These are phyloP conservation scores for Lasioglossum calceatum DNA, from an alignment of 2,888 invertebrate species.

Conservation along the genomic window DNA sequence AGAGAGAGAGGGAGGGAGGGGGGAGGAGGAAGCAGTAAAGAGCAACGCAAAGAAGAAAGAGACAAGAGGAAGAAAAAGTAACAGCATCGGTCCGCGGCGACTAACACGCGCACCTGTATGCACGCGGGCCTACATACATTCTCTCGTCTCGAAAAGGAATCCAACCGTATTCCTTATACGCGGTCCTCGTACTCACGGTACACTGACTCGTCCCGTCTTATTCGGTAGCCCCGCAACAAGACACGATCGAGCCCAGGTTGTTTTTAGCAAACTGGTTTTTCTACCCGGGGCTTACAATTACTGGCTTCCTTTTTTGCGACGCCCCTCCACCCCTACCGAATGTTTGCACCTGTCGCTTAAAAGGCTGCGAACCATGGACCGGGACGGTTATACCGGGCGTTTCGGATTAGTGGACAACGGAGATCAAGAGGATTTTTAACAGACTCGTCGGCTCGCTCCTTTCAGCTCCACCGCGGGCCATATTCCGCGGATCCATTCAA, in stretches of 20 bases:
- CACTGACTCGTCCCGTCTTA: conserved; percentile 72
- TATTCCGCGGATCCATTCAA: conserved; percentile 34
- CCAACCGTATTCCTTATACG: conserved; percentile 58
- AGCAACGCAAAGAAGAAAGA: not conserved
- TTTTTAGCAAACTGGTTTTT: conserved; percentile 82
- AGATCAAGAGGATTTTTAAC: conserved; percentile 32
- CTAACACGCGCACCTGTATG: conserved; percentile 17
- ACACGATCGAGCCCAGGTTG: conserved; percentile 77
- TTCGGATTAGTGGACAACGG: conserved; percentile 44
- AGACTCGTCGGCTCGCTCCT: not conserved
- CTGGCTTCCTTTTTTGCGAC: conserved; percentile 73
- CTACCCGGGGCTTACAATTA: conserved; percentile 77
- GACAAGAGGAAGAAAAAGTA: conserved; percentile 13
- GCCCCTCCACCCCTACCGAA: conserved; percentile 57
- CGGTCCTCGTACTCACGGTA: conserved; percentile 59
- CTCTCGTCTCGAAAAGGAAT: conserved; percentile 50
- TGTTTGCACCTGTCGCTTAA: conserved; percentile 79
- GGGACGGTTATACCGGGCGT: conserved; percentile 49
- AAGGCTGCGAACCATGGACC: conserved; percentile 66
- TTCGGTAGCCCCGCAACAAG: conserved; percentile 78
- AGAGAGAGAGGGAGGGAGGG: too few relatives aligned
- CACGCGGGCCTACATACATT: conserved; percentile 38
- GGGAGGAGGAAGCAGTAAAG: not conserved
- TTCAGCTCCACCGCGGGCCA: not conserved
- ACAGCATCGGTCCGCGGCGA: conserved; percentile 5